Base-by-base conservation (phyloP, 2,797 vertebrate genomes). In the Cynodonichthys magdalenae region DNA sequence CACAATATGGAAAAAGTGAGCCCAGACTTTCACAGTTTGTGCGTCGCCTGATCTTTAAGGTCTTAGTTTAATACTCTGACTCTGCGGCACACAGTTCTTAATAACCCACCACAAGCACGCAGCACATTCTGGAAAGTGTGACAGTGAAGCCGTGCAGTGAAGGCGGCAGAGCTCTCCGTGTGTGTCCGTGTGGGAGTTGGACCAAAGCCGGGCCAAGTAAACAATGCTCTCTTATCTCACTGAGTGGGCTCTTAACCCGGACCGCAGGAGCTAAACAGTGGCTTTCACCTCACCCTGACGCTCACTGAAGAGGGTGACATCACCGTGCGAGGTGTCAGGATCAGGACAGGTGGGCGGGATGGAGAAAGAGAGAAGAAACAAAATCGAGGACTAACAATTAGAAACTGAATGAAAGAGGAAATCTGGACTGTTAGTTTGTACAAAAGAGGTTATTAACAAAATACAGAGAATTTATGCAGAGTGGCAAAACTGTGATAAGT, bases 231-330 rank as follows among this genome's bases (percentile, higher is more conserved):
- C 81, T 84, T 85, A 79, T 80, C 73, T 81, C 61, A 53, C 77
- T 17, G 70, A 85, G 81, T 84, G 73, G 69, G 82, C 77, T 84
- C 82, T 85, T 84, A 76, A 84, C 71, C 80, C 74, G 77, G 81
- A 81, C 79, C 70, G 3, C 69, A 18, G 47, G 64, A 80, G 74
- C 62, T 71, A 82, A 84, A 71, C 55, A 63, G 75, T 73, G 69
- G 56, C 64, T 69, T 79, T 78, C 74, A 75, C 81, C 72, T 84
- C 66, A 42, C 65, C 42, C 36, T 4, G 1, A 2, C 36, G 2
- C 72, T 84, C 66, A 42, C 63, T 36, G 28, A 31, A 74, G 64
- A 80, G 69, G 57, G 29, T 77, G 81, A 82, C 83, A 63, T 82
- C 74, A 67, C 39, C 2, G 0, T 54, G 49, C 27, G 29, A 29